phyloP scores from a whole-genome alignment of 1,140 invertebrate genomes.

The Bicyclus anynana region DNA sequence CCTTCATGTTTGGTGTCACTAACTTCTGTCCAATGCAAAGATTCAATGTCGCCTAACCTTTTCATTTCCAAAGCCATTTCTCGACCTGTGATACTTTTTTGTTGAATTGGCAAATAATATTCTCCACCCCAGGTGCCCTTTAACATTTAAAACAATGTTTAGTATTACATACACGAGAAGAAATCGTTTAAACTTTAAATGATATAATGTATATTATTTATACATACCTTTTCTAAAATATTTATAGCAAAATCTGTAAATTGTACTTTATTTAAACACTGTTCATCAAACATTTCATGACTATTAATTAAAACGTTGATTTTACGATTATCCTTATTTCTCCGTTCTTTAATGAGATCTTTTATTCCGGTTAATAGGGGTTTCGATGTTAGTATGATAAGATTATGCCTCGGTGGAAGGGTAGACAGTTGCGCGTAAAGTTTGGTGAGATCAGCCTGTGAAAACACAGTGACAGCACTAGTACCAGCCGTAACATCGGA shows the following conservation, averaged over 20 bases:
- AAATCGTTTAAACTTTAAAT: too few relatives aligned
- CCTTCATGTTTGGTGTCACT: slow-evolving; percentile 11
- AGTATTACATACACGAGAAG: too few relatives aligned
- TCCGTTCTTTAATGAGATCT: slow-evolving; percentile 43
- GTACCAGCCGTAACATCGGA: slow-evolving; percentile 14
- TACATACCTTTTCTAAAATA: background rate
- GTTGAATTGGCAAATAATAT: slow-evolving; percentile 30
- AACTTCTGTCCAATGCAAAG: slow-evolving; percentile 34
- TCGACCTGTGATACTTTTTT: background rate
- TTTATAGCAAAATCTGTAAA: background rate
- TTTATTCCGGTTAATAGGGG: slow-evolving; percentile 25
- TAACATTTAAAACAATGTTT: background rate
- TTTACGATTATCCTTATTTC: slow-evolving; percentile 25
- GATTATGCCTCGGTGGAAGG: slow-evolving; percentile 24
- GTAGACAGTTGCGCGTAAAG: slow-evolving; percentile 17
- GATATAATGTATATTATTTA: background rate
- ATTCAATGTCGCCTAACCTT: slow-evolving; percentile 27
- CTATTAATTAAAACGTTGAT: slow-evolving; percentile 32
- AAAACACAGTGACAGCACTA: slow-evolving; percentile 26
- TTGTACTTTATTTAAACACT: slow-evolving; percentile 26
- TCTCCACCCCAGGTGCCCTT: slow-evolving; percentile 30
- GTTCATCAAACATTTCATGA: slow-evolving; percentile 23
- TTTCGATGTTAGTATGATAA: slow-evolving; percentile 26
- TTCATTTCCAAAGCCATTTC: slow-evolving; percentile 22
- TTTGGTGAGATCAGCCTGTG: slow-evolving; percentile 24